Evolutionary conservation across 2,797 vertebrate species (phyloP).

Genomic region (Bradypodion pumilum): DNA sequence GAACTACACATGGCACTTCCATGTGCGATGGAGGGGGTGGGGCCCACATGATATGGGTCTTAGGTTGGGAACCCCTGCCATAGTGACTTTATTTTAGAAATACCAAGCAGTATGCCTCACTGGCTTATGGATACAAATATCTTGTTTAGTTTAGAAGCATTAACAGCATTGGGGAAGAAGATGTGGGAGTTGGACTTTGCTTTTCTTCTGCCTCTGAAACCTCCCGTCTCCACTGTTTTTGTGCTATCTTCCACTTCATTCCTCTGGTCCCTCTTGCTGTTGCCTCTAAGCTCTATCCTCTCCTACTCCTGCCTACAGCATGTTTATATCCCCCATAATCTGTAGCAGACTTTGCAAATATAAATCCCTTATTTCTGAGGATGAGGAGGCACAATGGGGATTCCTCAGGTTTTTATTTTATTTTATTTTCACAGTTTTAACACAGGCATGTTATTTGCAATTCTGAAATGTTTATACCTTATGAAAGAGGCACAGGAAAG

Average conservation of each 20-base stretch:
- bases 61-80: too few relatives aligned
- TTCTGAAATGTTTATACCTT: slow-evolving; percentile 5
- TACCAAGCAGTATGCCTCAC: neutral
- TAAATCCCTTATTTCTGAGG: slow-evolving; percentile 8
- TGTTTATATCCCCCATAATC: slow-evolving; percentile 29
- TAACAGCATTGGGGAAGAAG: neutral
- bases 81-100: neutral
- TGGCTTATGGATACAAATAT: neutral
- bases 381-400: neutral
- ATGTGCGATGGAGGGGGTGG: too few relatives aligned
- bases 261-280: neutral
- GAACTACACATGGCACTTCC: too few relatives aligned
- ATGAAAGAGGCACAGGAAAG: neutral
- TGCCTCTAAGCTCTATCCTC: neutral
- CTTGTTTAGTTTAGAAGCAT: too few relatives aligned
- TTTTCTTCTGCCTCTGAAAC: neutral
- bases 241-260: neutral
- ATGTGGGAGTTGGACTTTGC: neutral
- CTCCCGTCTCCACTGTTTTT: neutral
- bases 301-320: neutral
- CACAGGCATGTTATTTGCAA: neutral
- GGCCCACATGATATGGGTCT: too few relatives aligned
- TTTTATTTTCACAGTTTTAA: neutral
- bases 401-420: neutral
- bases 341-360: slow-evolving; percentile 1